Percentiles rank a stretch among this genome's conserved stretches.
Conservation (phyloP, 2,113 vertebrate species). For the Cheirogaleus medius region DNA sequence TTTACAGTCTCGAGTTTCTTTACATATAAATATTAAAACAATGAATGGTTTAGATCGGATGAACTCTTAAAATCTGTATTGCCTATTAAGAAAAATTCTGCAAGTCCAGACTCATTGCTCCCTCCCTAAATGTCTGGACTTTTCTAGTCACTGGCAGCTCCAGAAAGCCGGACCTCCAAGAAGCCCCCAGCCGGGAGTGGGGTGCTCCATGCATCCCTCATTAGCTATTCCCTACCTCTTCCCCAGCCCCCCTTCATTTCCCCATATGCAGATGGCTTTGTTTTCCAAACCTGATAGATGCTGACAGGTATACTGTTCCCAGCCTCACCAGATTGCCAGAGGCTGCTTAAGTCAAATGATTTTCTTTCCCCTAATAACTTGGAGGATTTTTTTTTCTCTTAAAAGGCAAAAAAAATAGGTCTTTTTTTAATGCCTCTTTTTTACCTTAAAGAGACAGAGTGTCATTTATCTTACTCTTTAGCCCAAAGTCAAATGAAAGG, state of each 20-base stretch:
- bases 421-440: constrained; percentile 36
- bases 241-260: not conserved
- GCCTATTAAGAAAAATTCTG: not conserved
- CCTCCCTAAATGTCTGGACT: not conserved
- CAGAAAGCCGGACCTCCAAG: not conserved
- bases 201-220: not conserved
- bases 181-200: not conserved
- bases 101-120: not conserved
- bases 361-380: constrained; percentile 73
- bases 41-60: not conserved
- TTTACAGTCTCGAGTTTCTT: not conserved
- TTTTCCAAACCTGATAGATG: constrained; percentile 71
- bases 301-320: constrained; percentile 74
- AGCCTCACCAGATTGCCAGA: constrained; percentile 69
- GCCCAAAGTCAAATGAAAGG: constrained; percentile 68
- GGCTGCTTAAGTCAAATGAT: constrained; percentile 71
- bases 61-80: not conserved
- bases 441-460: constrained; percentile 68
- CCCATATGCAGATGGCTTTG: constrained; percentile 77
- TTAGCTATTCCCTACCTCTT: constrained; percentile 48
- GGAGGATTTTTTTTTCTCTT: constrained; percentile 50
- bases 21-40: not conserved
- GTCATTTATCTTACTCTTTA: constrained; percentile 60
- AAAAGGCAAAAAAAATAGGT: constrained; percentile 41
- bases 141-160: not conserved